These are phyloP conservation scores for Molanna angustata DNA, from an alignment of 2,888 invertebrate species.

Conservation along the genomic window DNA sequence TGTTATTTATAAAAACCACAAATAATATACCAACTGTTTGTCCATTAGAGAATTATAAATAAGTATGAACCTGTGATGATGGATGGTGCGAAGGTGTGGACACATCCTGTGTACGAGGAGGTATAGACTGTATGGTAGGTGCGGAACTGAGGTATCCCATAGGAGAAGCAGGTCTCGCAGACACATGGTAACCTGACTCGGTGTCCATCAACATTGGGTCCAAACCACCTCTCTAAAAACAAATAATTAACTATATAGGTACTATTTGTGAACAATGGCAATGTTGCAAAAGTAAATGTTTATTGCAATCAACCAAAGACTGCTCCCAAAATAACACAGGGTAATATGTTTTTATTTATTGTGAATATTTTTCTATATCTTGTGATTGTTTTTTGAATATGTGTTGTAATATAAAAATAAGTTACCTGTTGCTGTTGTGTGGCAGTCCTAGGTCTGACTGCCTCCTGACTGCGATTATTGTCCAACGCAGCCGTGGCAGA, in stretches of 20 bases:
- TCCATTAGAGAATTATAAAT: too few species aligned
- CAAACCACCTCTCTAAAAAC: slow-evolving; percentile 7
- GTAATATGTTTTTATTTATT: too few species aligned
- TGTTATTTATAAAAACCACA: too few species aligned
- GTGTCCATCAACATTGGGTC: slow-evolving; percentile 25
- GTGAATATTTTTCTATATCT: too few species aligned
- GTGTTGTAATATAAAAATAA: too few species aligned
- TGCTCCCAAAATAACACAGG: too few species aligned
- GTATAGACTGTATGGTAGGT: slow-evolving; percentile 36
- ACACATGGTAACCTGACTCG: slow-evolving; percentile 14
- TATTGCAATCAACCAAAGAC: too few species aligned
- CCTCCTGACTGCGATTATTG: slow-evolving; percentile 17
- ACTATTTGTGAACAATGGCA: too few species aligned
- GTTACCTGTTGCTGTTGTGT: slow-evolving; percentile 16
- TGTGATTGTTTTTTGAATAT: too few species aligned
- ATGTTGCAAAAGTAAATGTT: too few species aligned
- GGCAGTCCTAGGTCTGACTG: slow-evolving; percentile 7
- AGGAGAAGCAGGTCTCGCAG: slow-evolving; percentile 16
- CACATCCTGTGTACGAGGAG: slow-evolving; percentile 31
- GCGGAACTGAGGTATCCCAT: slow-evolving; percentile 4
- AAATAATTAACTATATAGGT: too few species aligned
- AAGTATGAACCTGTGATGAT: background rate
- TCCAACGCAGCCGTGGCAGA: slow-evolving; percentile 34
- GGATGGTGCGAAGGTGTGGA: slow-evolving; percentile 23
- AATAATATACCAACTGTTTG: too few species aligned